Conservation (phyloP, 2,888 invertebrate genomes). For the Gasteruption jaculator region DNA sequence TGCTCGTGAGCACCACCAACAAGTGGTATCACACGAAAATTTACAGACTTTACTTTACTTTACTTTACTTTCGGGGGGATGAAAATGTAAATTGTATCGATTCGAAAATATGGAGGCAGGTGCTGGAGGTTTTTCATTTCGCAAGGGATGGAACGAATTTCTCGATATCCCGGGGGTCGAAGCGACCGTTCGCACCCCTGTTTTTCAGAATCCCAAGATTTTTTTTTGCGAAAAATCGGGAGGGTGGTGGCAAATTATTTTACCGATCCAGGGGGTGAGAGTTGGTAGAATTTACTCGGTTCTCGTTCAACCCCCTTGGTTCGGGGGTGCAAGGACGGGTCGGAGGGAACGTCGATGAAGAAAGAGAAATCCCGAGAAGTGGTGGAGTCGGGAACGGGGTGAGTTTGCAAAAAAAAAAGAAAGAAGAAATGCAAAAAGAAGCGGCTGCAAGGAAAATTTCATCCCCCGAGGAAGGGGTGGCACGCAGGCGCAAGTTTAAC, state of each 20-base stretch:
- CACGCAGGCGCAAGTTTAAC: slow-evolving; percentile 46
- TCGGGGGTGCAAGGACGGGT: slow-evolving; percentile 7
- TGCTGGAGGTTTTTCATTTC: too few species aligned
- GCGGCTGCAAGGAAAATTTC: slow-evolving; percentile 14
- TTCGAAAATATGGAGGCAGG: too few species aligned
- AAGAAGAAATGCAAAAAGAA: slow-evolving; percentile 10
- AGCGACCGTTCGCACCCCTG: too few species aligned
- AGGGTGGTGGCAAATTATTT: slow-evolving; percentile 12
- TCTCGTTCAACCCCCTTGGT: slow-evolving; percentile 14
- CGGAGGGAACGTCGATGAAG: slow-evolving; percentile 6
- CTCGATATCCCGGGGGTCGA: too few species aligned
- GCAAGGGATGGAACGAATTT: too few species aligned
- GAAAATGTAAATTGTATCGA: too few species aligned
- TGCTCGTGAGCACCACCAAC: slow-evolving; percentile 36
- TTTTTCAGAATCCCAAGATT: too few species aligned
- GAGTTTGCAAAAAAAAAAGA: too few species aligned
- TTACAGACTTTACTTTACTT: too few species aligned
- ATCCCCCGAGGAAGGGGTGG: slow-evolving; percentile 8
- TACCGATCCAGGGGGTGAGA: slow-evolving; percentile 1
- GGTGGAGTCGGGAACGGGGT: slow-evolving; percentile 1
- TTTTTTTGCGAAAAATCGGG: too few species aligned
- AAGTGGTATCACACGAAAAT: slow-evolving; percentile 41
- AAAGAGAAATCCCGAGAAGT: slow-evolving; percentile 21
- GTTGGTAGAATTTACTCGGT: slow-evolving; percentile 8
- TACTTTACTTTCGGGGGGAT: too few species aligned